Evolutionary conservation across 2,797 vertebrate genomes (phyloP).

Genomic region (Chrysocyon brachyurus): DNA sequence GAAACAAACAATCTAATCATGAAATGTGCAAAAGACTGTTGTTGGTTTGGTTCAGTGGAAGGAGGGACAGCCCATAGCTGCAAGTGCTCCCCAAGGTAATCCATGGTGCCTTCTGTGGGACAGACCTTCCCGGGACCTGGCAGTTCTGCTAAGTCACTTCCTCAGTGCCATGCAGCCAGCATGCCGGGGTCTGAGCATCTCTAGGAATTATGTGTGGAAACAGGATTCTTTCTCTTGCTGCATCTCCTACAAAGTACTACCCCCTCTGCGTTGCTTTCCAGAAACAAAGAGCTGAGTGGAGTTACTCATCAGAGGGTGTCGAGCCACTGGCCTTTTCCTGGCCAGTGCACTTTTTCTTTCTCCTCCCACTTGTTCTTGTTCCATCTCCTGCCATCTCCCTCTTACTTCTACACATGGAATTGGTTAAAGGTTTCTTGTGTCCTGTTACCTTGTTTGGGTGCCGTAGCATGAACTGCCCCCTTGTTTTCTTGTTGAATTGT

Average conservation of each 20-base stretch:
- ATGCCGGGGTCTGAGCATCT: not conserved
- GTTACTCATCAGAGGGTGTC: not conserved
- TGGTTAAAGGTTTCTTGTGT: not conserved
- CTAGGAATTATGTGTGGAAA: not conserved
- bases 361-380: not conserved
- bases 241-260: not conserved
- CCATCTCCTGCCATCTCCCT: not conserved
- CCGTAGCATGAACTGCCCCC: not conserved
- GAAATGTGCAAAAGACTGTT: too few species aligned
- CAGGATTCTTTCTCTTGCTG: not conserved
- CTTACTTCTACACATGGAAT: not conserved
- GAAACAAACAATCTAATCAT: too few species aligned
- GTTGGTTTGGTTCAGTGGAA: not conserved
- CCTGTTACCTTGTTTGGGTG: not conserved
- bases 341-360: not conserved
- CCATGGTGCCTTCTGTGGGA: rapidly evolving
- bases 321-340: not conserved
- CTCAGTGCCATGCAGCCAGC: not conserved
- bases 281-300: not conserved
- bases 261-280: not conserved
- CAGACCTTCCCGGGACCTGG: not conserved
- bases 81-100: too few species aligned
- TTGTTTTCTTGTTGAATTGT: slow-evolving; percentile 63
- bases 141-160: not conserved
- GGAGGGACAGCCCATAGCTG: too few species aligned